These are phyloP conservation scores for Drosophila nigromelanica DNA, from an alignment of 1,140 invertebrate species.

Conservation along the genomic window DNA sequence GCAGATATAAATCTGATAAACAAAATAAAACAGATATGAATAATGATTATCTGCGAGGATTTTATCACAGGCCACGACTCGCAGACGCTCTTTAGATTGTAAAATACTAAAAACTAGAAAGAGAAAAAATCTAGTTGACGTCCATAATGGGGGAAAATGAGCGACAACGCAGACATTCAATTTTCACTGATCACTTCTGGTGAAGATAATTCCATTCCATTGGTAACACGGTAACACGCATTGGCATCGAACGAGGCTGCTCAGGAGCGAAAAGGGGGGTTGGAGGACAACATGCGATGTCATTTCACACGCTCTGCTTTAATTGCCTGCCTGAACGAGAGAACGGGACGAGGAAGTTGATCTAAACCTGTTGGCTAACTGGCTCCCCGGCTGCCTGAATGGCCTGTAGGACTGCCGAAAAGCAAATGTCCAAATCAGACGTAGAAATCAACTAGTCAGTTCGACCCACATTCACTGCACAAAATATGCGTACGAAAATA, in stretches of 20 bases:
- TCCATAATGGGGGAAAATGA: slow-evolving; percentile 70
- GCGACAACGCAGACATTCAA: slow-evolving; percentile 63
- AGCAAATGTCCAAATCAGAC: slow-evolving; percentile 16
- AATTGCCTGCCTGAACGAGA: slow-evolving; percentile 38
- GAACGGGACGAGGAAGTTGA: not conserved
- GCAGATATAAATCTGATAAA: no score
- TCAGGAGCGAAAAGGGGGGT: slow-evolving; percentile 30
- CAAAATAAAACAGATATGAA: no score
- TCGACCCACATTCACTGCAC: slow-evolving; percentile 22
- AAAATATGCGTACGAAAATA: slow-evolving; percentile 8
- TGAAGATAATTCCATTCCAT: slow-evolving; percentile 9
- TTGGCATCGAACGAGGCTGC: slow-evolving; percentile 29
- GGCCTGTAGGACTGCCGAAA: slow-evolving; percentile 8
- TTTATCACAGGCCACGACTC: slow-evolving; percentile 4
- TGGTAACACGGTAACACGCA: slow-evolving; percentile 74
- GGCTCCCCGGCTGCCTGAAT: no score
- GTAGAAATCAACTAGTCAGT: slow-evolving; percentile 4
- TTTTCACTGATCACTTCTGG: slow-evolving; percentile 43
- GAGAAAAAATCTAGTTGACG: slow-evolving; percentile 59
- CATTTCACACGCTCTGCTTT: slow-evolving; percentile 69
- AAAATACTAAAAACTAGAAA: slow-evolving; percentile 36
- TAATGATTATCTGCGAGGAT: not conserved
- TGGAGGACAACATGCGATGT: slow-evolving; percentile 12
- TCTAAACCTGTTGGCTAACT: slow-evolving; percentile 23
- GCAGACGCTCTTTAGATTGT: slow-evolving; percentile 47